Evolutionary conservation across 1,140 invertebrate species (phyloP).

Genomic region (Telenomus remus): DNA sequence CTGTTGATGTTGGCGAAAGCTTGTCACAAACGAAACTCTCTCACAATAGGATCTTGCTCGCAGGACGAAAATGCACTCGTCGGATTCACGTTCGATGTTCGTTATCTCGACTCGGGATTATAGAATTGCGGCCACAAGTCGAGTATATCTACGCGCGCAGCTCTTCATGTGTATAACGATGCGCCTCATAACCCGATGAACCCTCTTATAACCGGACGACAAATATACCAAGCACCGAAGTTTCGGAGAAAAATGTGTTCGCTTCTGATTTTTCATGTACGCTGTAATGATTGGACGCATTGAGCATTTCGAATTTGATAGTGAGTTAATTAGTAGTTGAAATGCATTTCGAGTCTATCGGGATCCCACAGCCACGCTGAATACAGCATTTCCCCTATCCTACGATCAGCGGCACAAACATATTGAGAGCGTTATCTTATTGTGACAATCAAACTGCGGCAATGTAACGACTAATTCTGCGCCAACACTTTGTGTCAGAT

Average conservation of each 20-base stretch:
- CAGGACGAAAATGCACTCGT: constrained; percentile 40
- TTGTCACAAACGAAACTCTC: constrained; percentile 11
- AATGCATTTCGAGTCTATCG: constrained; percentile 45
- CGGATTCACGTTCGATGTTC: constrained; percentile 33
- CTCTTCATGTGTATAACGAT: constrained; percentile 14
- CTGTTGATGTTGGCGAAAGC: constrained; percentile 13
- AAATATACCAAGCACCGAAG: too few relatives aligned
- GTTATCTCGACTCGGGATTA: constrained; percentile 45
- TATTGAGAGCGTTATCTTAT: constrained; percentile 37
- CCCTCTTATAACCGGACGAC: not conserved
- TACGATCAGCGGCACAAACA: constrained; percentile 31
- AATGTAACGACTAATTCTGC: constrained; percentile 24
- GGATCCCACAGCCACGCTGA: constrained; percentile 12
- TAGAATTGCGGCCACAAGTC: constrained; percentile 20
- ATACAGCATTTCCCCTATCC: constrained; percentile 41
- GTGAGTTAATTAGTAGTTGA: constrained; percentile 42
- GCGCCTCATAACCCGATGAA: constrained; percentile 16
- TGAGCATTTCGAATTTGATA: constrained; percentile 14
- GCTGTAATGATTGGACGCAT: constrained; percentile 5
- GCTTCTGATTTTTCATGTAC: constrained; percentile 5
- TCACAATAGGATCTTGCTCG: constrained; percentile 13
- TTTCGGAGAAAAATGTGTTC: not conserved
- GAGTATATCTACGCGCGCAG: not conserved
- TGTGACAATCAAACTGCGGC: constrained; percentile 23
- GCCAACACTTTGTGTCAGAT: constrained; percentile 30